These are phyloP conservation scores for Pecten maximus DNA, from an alignment of 2,888 invertebrate genomes.

Conservation along the genomic window DNA sequence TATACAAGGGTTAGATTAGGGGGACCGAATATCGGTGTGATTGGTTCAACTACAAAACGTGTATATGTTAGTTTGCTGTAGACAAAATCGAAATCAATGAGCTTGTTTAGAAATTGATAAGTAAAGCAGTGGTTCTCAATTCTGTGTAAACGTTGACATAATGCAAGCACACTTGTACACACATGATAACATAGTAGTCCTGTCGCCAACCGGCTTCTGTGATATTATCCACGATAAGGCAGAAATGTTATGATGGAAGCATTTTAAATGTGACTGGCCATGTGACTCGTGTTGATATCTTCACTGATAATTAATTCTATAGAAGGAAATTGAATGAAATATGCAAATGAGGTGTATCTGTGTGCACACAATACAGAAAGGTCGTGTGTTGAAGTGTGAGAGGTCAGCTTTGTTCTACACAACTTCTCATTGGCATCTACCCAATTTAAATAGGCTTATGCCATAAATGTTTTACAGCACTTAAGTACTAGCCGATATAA, in stretches of 20 bases:
- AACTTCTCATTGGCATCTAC: neutral
- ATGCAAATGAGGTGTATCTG: constrained; percentile 22
- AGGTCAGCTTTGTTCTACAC: constrained; percentile 20
- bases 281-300: neutral
- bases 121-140: neutral
- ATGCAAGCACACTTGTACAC: constrained; percentile 1
- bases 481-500: neutral
- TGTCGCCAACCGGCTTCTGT: neutral
- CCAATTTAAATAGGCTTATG: constrained; percentile 16
- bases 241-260: constrained; percentile 14
- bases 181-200: constrained; percentile 1
- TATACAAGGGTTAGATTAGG: neutral
- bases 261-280: neutral
- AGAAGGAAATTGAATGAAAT: neutral
- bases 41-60: neutral
- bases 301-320: constrained; percentile 23
- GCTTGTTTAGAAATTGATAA: constrained; percentile 28
- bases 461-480: constrained; percentile 14
- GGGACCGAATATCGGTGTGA: neutral
- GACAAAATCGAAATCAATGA: neutral
- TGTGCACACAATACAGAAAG: neutral
- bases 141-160: constrained; percentile 3
- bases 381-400: neutral
- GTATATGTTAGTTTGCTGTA: neutral
- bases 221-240: neutral